Base-by-base conservation (phyloP, 37 sponge, comb jelly and placozoan genomes). In the Haliclona indistincta region DNA sequence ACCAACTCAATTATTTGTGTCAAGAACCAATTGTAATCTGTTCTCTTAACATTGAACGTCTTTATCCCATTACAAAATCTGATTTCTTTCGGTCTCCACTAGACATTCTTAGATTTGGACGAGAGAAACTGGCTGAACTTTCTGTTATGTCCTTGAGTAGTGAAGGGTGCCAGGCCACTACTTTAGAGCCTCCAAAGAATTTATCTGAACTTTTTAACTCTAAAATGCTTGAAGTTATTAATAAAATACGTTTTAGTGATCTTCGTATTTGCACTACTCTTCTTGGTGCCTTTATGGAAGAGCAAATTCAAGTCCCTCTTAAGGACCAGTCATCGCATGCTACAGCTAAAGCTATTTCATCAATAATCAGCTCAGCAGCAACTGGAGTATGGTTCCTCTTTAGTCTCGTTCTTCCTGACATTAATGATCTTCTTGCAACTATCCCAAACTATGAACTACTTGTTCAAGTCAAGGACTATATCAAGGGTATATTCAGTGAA, bases 381-480 rank as follows among this genome's bases (percentile, higher is more conserved):
- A 71, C 61, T 49, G 81, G 81, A 29, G 71, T 80, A 3, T 80
- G 81, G 81, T 54, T 52, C 41, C 64, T 80, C 38, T 76, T 88
- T 38, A 82, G 79, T 37, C 17, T 82, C 56, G 38, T 41, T 4
- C 64, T 44, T 55, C 52, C 29, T 0, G 84, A 82, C 25, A 34
- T 88, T 28, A 44, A 82, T 19, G 32, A 33, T 45, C 73, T 78
- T 64, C 71, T 84, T 10, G 28, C 44, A 25, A 38, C 53, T 19
- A 56, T 58, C 6, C 19, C 33, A 42, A 64, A 67, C 43, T 44
- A 65, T 35, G 45, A 63, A 1, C 68, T 82, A 17, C 23, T 74
- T 23, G 68, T 82, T 40, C 53, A 82, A 41, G 65, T 82, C 1
- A 26, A 29, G n/a, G 75, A 75, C 11, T 82, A 82, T 56, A 82